These are phyloP conservation scores for Synanthedon tipuliformis DNA, from an alignment of 2,888 invertebrate genomes.

Conservation along the genomic window DNA sequence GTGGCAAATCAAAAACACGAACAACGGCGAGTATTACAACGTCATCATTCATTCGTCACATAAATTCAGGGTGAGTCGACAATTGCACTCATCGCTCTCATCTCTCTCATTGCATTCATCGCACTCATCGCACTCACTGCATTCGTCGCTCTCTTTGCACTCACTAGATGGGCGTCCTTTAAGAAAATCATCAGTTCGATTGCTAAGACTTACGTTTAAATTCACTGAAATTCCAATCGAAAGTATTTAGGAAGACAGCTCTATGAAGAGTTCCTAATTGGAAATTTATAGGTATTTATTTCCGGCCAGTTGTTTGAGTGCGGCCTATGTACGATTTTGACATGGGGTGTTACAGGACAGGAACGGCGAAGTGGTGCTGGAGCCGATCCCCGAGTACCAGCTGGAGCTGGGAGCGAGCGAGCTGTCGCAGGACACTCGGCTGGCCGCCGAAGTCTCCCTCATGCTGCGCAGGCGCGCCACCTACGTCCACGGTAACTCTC, in stretches of 20 bases:
- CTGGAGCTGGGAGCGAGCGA: slow-evolving; percentile 38
- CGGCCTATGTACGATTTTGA: not conserved
- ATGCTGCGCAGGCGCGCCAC: slow-evolving; percentile 27
- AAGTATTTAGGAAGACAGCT: too few relatives aligned
- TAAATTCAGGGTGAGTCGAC: slow-evolving; percentile 31
- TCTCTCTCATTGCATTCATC: too few relatives aligned
- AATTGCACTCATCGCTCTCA: too few relatives aligned
- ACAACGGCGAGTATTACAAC: slow-evolving; percentile 13
- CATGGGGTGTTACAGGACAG: slow-evolving; percentile 17
- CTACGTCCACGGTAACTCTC: slow-evolving; percentile 10
- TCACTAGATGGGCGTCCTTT: too few relatives aligned
- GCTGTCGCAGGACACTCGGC: slow-evolving; percentile 17
- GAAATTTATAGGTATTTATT: too few relatives aligned
- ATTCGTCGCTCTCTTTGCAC: too few relatives aligned
- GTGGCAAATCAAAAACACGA: slow-evolving; percentile 29
- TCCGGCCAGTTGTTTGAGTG: too few relatives aligned
- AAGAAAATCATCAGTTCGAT: too few relatives aligned
- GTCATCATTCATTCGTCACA: slow-evolving; percentile 45
- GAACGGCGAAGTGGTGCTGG: slow-evolving; percentile 33
- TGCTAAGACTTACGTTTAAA: too few relatives aligned
- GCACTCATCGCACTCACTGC: too few relatives aligned
- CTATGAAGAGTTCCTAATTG: too few relatives aligned
- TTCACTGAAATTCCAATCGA: too few relatives aligned
- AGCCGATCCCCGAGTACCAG: slow-evolving; percentile 51
- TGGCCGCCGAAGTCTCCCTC: slow-evolving; percentile 28